Conservation (phyloP, 2,888 invertebrate species). For the Bugula neritina region DNA sequence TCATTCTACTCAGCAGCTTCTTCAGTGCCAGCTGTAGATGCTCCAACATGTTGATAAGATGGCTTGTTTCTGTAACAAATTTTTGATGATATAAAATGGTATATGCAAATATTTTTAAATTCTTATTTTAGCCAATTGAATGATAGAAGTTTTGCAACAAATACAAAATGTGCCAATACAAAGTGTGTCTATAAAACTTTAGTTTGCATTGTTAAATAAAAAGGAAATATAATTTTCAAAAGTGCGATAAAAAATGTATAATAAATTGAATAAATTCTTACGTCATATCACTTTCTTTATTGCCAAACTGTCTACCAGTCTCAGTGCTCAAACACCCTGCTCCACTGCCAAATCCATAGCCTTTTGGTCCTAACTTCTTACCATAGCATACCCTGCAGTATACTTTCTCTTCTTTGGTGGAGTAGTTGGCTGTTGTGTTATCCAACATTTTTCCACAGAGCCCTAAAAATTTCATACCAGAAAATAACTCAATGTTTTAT, state of each 20-base stretch:
- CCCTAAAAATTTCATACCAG: too few species aligned
- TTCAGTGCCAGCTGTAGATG: conserved; percentile 27
- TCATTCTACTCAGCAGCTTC: not conserved
- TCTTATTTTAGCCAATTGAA: too few species aligned
- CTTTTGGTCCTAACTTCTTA: conserved; percentile 95
- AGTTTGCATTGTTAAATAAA: too few species aligned
- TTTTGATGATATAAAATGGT: too few species aligned
- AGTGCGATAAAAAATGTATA: too few species aligned
- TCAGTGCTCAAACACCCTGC: conserved; percentile 89
- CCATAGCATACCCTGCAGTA: conserved; percentile 94
- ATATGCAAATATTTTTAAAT: too few species aligned
- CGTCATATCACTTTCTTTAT: conserved; percentile 41
- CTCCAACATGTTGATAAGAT: conserved; percentile 24
- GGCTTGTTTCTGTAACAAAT: conserved; percentile 20
- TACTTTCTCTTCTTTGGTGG: conserved; percentile 85
- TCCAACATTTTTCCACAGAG: conserved; percentile 87
- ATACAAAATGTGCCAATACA: too few species aligned
- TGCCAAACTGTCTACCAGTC: conserved; percentile 80
- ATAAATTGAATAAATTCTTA: too few species aligned
- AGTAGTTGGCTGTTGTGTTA: conserved; percentile 74
- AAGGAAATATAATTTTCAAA: too few species aligned
- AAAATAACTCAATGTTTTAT: too few species aligned
- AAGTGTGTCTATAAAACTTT: too few species aligned
- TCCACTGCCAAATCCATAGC: conserved; percentile 90
- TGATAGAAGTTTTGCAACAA: too few species aligned